Evolutionary conservation across 1,140 invertebrate genomes (phyloP).

Genomic region (Hypothenemus hampei): DNA sequence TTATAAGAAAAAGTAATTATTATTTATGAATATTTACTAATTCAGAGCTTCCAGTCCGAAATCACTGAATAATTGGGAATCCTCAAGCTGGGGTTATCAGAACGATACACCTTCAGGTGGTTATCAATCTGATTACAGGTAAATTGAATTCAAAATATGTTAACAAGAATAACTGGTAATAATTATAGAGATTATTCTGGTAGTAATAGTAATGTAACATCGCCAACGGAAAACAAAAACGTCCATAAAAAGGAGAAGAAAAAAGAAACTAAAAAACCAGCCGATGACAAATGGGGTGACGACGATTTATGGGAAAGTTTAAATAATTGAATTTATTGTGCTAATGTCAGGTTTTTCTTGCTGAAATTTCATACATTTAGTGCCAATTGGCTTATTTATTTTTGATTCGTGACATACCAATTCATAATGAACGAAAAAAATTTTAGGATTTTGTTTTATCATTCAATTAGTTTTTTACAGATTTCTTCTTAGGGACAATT

Average conservation of each 20-base stretch:
- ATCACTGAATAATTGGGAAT: slow-evolving; percentile 37
- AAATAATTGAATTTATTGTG: slow-evolving; percentile 38
- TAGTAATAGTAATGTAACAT: slow-evolving; percentile 28
- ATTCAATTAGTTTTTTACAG: too few species aligned
- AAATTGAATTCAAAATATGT: neutral
- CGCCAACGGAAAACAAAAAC: slow-evolving; percentile 31
- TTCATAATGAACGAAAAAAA: neutral
- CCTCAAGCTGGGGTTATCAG: slow-evolving; percentile 38
- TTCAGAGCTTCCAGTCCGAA: slow-evolving; percentile 42
- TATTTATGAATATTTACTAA: neutral
- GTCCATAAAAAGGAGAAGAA: slow-evolving; percentile 36
- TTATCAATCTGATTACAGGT: slow-evolving; percentile 35
- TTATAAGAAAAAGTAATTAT: neutral
- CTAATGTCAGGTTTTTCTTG: too few species aligned
- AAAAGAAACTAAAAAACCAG: slow-evolving; percentile 31
- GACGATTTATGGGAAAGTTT: slow-evolving; percentile 47
- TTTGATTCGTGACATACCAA: too few species aligned
- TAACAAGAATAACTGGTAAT: neutral
- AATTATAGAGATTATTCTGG: slow-evolving; percentile 23
- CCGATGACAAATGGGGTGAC: slow-evolving; percentile 45
- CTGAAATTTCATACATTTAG: too few species aligned
- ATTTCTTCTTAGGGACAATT: too few species aligned
- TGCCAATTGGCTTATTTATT: too few species aligned
- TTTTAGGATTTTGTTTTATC: too few species aligned
- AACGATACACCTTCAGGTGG: slow-evolving; percentile 33